Conservation (phyloP, 2,113 vertebrate genomes). For the Lepus europaeus region DNA sequence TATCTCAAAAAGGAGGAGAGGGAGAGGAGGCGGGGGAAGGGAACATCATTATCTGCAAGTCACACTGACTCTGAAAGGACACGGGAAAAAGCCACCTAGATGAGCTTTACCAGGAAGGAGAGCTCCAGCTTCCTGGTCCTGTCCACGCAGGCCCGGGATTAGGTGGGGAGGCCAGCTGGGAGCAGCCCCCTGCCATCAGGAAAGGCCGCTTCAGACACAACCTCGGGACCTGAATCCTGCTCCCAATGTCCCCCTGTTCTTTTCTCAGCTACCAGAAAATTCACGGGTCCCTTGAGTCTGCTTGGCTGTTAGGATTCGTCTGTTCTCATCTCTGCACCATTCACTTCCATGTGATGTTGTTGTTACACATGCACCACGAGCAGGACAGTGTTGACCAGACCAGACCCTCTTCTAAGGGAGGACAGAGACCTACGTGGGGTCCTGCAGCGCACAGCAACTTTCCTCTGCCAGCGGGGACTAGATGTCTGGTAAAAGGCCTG, state of each 20-base stretch:
- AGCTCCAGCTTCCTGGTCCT: no score
- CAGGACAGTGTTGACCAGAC: conserved; percentile 1
- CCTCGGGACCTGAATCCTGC: background rate
- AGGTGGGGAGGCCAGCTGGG: background rate
- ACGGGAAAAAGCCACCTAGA: no score
- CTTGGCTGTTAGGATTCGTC: background rate
- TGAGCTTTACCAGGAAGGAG: no score
- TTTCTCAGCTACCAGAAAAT: conserved; percentile 10
- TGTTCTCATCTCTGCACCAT: background rate
- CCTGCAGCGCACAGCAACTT: conserved; percentile 13
- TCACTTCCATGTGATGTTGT: conserved; percentile 28
- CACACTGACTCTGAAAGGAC: no score
- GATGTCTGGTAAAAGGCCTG: background rate
- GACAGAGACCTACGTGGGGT: background rate
- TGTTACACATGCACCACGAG: background rate
- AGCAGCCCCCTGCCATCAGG: background rate
- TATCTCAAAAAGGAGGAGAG: no score
- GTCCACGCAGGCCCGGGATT: background rate
- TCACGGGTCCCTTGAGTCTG: background rate
- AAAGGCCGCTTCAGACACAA: conserved; percentile 43
- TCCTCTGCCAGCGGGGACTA: background rate
- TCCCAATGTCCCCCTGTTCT: background rate
- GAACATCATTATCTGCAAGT: no score
- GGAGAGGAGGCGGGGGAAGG: no score
- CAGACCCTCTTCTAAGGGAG: background rate